Evolutionary conservation across 2,797 vertebrate species (phyloP).

Genomic region (Sciurus carolinensis): DNA sequence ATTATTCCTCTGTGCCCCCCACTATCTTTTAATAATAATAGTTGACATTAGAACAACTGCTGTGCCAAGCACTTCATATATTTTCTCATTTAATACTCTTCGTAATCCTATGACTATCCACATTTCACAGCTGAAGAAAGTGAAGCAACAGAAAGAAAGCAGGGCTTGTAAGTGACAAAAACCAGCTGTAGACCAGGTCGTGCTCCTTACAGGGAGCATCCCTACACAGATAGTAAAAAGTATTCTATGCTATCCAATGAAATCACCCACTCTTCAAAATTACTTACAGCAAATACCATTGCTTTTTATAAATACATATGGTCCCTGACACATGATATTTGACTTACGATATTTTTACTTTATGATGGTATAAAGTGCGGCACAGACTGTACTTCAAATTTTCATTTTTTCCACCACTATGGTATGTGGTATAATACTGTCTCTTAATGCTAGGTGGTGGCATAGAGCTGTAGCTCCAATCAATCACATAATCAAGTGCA

Average conservation of each 20-base stretch:
- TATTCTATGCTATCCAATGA: not conserved
- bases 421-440: too few species aligned
- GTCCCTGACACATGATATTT: not conserved
- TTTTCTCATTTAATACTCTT: not conserved
- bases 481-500: fast-evolving
- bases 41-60: not conserved
- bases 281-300: not conserved
- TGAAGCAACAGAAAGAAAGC: not conserved
- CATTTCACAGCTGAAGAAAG: not conserved
- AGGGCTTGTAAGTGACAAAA: not conserved
- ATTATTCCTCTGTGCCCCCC: not conserved
- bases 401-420: not conserved
- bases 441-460: not conserved
- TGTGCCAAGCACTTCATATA: not conserved
- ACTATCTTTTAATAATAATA: not conserved
- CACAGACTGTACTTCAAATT: not conserved
- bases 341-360: not conserved
- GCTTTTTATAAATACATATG: not conserved
- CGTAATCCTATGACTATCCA: not conserved
- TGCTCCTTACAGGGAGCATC: not conserved
- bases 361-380: not conserved
- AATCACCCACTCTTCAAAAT: not conserved
- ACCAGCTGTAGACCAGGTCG: not conserved
- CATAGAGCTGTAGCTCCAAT: not conserved
- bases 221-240: not conserved